These are phyloP conservation scores for Drosophila flavopinicola DNA, from an alignment of 2,888 invertebrate genomes.

Conservation along the genomic window DNA sequence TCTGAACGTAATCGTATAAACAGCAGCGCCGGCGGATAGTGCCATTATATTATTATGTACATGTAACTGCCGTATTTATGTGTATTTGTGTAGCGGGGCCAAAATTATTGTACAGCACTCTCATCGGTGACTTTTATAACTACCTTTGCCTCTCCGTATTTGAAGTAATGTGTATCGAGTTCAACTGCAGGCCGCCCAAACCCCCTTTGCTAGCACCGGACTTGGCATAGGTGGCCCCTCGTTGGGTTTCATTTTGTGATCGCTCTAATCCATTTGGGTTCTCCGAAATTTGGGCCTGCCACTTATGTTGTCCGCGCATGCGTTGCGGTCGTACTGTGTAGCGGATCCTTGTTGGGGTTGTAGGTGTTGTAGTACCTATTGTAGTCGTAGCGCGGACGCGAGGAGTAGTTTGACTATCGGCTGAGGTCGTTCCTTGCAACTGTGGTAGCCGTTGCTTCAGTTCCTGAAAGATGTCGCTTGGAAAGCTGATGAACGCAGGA, in stretches of 20 bases:
- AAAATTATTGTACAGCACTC: constrained; percentile 52
- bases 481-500: constrained; percentile 84
- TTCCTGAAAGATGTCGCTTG: constrained; percentile 84
- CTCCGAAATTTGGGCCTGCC: constrained; percentile 84
- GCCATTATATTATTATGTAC: constrained; percentile 34
- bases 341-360: constrained; percentile 73
- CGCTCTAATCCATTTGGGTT: constrained; percentile 57
- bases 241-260: constrained; percentile 68
- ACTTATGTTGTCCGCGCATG: constrained; percentile 84
- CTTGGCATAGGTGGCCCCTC: constrained; percentile 45
- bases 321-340: constrained; percentile 84
- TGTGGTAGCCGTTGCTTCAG: constrained; percentile 76
- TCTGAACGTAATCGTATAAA: constrained; percentile 65
- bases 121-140: constrained; percentile 52
- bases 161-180: constrained; percentile 66
- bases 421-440: constrained; percentile 25
- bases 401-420: constrained; percentile 12
- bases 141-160: constrained; percentile 81
- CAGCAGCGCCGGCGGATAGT: constrained; percentile 50
- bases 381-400: constrained; percentile 9
- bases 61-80: constrained; percentile 34
- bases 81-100: constrained; percentile 74
- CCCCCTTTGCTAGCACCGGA: constrained; percentile 52
- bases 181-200: constrained; percentile 66
- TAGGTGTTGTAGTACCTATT: constrained; percentile 81